Base-by-base conservation (phyloP, 2,113 vertebrate species). In the Etia nguti region DNA sequence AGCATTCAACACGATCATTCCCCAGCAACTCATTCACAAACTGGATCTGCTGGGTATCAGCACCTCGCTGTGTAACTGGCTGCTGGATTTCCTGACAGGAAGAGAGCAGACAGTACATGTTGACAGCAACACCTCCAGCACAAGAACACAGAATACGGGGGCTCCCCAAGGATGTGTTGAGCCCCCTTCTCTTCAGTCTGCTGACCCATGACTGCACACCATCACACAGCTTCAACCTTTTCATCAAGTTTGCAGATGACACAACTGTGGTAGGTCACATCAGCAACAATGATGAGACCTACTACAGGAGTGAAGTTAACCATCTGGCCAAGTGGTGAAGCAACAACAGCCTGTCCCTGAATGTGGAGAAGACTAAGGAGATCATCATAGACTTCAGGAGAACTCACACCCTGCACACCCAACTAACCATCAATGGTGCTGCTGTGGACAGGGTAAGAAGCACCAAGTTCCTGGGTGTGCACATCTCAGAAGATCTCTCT, bases 71-170 rank as follows among this genome's bases (percentile, higher is more conserved):
- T 31, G 29, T 31, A 31, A 31, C 29, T 57, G 56, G 24, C 55
- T 8, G 55, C 55, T 1, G 4, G 24, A 1, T 29, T 57, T 29
- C 24, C 4, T 5, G 56, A 57, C 24, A 57, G 7, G 24, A 57
- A 57, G 24, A 3, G 24, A 16, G 56, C 56, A 57, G 56, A 7
- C 2, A 57, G 56, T 16, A 59, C 1, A 0, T 24, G 13, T 59
- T 24, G 1, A 13, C 56, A 59, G 56, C 7, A 59, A 29, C 56
- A 59, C 56, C 56, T 29, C 56, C 2, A 59, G 24, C 56, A 59
- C 0, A 59, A 0, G 0, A 29, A 29, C 56, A 0, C 56, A 29
- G 56, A 59, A 16, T 29, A 1, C 56, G 16, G 24, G 13, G 56
- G 56, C 13, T 16, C 56, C 24, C 24, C 56, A 59, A 59, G 56